These are phyloP conservation scores for Chlamydotis undulata DNA, from an alignment of 2,113 vertebrate species.

Conservation along the genomic window DNA sequence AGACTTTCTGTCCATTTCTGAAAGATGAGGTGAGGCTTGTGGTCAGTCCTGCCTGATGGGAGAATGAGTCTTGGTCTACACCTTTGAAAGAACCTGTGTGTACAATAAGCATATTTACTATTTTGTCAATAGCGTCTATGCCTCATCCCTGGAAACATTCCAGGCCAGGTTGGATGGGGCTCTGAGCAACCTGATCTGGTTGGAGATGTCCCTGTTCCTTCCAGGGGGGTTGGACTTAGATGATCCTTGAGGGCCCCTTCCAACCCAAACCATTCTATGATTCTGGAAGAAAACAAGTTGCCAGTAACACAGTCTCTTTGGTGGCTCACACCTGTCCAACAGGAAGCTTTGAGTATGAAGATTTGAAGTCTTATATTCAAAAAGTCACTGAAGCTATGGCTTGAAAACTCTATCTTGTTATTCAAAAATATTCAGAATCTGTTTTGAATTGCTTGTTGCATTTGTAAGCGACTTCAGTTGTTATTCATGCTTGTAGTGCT, in stretches of 20 bases:
- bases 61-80: background rate
- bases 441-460: background rate
- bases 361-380: background rate
- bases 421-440: background rate
- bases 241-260: too few species aligned
- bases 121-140: background rate
- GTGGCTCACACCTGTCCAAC: background rate
- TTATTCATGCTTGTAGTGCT: background rate
- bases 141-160: too few species aligned
- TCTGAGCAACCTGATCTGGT: too few species aligned
- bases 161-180: too few species aligned
- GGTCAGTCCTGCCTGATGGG: background rate
- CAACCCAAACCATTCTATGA: too few species aligned
- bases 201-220: too few species aligned
- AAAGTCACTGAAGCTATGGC: background rate
- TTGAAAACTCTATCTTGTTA: background rate
- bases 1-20: background rate
- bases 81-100: background rate
- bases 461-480: background rate
- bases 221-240: too few species aligned
- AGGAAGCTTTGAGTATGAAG: background rate
- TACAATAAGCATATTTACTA: background rate
- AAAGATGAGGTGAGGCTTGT: background rate
- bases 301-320: background rate
- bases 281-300: too few species aligned